Conservation (phyloP, 2,888 invertebrate genomes). For the Drosophila demipolita region DNA sequence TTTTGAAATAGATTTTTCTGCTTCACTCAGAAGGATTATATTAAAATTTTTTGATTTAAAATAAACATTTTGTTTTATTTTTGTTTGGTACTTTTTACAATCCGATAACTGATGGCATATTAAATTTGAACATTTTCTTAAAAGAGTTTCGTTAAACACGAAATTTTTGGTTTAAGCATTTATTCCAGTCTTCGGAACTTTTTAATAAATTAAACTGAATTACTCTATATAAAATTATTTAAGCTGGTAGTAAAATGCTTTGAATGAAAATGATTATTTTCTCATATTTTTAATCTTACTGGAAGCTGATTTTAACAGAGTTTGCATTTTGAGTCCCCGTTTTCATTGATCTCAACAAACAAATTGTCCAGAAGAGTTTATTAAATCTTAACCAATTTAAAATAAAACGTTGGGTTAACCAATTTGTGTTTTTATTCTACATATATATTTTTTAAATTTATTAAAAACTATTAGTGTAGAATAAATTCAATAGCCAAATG, state of each 20-base stretch:
- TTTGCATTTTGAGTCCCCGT: background rate
- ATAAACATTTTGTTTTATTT: background rate
- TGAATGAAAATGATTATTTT: background rate
- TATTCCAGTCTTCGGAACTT: background rate
- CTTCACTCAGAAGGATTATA: too few species aligned
- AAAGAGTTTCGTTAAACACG: background rate
- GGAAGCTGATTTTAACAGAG: background rate
- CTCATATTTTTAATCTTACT: background rate
- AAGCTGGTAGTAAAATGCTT: background rate
- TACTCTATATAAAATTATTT: background rate
- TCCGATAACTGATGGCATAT: background rate
- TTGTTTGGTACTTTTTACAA: background rate
- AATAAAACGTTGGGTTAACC: too few species aligned
- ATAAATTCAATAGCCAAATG: background rate
- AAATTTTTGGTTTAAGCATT: background rate
- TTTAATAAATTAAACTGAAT: background rate
- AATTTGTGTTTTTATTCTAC: background rate
- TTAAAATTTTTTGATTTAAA: background rate
- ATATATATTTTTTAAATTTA: background rate
- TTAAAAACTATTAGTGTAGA: background rate
- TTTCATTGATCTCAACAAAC: background rate
- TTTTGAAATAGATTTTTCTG: background rate
- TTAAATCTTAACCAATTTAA: background rate
- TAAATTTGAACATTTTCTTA: background rate
- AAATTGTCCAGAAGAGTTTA: background rate